phyloP scores from a whole-genome alignment of 2,797 vertebrate genomes.

The Clamator glandarius region DNA sequence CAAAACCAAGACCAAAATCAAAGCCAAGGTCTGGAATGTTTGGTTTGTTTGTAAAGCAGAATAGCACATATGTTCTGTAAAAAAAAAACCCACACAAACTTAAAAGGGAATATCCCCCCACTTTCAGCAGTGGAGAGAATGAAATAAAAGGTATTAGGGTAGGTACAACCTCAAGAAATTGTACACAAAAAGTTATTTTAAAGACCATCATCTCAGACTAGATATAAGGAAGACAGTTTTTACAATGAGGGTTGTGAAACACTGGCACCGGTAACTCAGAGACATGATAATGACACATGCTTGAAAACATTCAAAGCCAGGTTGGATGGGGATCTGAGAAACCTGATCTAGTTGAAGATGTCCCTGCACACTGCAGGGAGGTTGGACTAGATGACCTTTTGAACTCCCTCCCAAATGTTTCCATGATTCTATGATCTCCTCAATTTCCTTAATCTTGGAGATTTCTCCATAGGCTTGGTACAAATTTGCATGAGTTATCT shows the following conservation, averaged over 20 bases:
- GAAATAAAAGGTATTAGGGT: not conserved
- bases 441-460: not conserved
- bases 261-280: too few species aligned
- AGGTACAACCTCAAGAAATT: too few species aligned
- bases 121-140: not conserved
- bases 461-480: not conserved
- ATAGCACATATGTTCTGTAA: not conserved
- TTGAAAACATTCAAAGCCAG: not conserved
- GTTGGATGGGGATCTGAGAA: not conserved
- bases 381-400: not conserved
- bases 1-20: too few species aligned
- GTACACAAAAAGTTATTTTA: not conserved
- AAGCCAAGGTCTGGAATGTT: not conserved
- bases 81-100: not conserved
- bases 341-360: not conserved
- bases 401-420: not conserved
- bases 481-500: not conserved
- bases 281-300: too few species aligned
- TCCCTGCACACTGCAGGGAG: not conserved
- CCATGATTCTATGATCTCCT: not conserved
- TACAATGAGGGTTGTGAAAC: too few species aligned
- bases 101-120: too few species aligned
- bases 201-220: not conserved
- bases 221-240: not conserved
- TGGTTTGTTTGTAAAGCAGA: not conserved